These are phyloP conservation scores for Pteronotus mesoamericanus DNA, from an alignment of 2,797 vertebrate species.

Conservation along the genomic window DNA sequence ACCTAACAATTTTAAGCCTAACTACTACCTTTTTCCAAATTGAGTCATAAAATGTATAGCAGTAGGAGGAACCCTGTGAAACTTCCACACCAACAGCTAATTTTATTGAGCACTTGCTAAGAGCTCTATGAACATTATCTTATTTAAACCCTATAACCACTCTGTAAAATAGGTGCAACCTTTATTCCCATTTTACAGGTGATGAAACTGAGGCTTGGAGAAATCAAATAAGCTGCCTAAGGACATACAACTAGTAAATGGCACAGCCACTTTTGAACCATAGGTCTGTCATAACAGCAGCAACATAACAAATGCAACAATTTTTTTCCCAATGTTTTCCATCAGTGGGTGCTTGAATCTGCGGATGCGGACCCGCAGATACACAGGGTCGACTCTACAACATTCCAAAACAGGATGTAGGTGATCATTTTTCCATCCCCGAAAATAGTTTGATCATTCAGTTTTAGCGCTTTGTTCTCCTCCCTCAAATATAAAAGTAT, in stretches of 20 bases:
- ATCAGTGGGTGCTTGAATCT: background rate
- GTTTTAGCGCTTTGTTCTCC: background rate
- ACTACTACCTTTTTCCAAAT: background rate
- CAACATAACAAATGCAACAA: background rate
- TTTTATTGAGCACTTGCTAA: background rate
- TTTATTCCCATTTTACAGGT: background rate
- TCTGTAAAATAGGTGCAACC: background rate
- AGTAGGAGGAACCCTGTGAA: background rate
- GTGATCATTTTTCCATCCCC: background rate
- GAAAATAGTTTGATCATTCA: background rate
- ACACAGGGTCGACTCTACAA: background rate
- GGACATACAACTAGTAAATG: background rate
- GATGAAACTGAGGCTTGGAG: background rate
- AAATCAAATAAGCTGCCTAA: background rate
- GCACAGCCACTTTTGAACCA: background rate
- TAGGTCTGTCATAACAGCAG: background rate
- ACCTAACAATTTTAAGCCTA: background rate
- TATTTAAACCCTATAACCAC: background rate
- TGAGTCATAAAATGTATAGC: background rate
- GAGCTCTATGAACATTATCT: background rate
- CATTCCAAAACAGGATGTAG: background rate
- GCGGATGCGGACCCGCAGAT: background rate
- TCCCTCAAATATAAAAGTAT: background rate
- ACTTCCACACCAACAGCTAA: background rate
- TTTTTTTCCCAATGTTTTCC: background rate